Evolutionary conservation across 2,888 invertebrate species (phyloP), one percentile per base, ranked within the genome.

Genomic region (Boloria selene): DNA sequence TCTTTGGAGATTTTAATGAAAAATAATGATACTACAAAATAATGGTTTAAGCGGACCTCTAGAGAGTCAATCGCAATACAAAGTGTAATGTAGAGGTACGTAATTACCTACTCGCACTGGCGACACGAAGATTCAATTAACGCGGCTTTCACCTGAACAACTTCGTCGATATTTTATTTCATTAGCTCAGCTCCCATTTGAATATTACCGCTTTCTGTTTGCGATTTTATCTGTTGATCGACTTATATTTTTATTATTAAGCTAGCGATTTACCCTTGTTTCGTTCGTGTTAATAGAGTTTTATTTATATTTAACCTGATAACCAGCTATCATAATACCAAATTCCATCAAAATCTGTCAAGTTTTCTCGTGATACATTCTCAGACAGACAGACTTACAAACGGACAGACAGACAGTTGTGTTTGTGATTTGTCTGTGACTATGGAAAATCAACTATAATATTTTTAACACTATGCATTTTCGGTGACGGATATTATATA

Each of bases 71-170:
- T 49, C 47, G 18, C 63, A 56, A 26, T 44, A 51, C 22, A 38
- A 44, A 56, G 17, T n/a, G 47, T 22, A 56, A 45, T 56, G 31
- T 61, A 61, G 55, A 61, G 45, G 16, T 13, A 44, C 13, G 60
- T 53, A 55, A 58, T 68, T 60, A 67, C 31, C 31, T 38, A 10
- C 45, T 59, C 22, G 56, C 26, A 54, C 17, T 54, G 47, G 45
- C 26, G 61, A 64, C 61, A 65, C 42, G 67, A 64, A 64, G 55
- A 61, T 65, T 68, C 67, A 68, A 65, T 68, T 68, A 68, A 42
- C 60, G 17, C 26, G 26, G 42, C 47, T 56, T 22, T 53, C 52
- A 52, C 16, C 59, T 47, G 26, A 59, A 55, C 56, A 51, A 65
- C 55, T 56, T 54, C 49, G 38, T 50, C 51, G 42, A 55, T 50